phyloP scores from a whole-genome alignment of 2,797 vertebrate genomes.

The Syndactyla subalaris region DNA sequence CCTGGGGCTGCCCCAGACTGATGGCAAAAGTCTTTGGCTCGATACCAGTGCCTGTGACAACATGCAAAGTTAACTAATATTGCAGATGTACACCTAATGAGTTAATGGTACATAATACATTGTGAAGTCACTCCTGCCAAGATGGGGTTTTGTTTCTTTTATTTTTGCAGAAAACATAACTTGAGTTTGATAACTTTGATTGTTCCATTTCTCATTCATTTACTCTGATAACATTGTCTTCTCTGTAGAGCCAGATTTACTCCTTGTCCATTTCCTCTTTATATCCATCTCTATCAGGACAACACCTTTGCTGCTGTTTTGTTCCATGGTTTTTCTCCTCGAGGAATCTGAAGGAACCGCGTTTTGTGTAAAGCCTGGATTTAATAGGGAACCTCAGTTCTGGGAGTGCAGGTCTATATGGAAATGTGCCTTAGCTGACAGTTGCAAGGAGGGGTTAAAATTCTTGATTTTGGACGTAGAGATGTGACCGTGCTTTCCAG shows the following conservation, averaged over 20 bases:
- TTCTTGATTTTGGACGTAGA: not conserved
- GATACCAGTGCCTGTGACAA: not conserved
- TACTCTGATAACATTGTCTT: not conserved
- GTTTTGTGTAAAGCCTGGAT: not conserved
- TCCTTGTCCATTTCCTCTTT: not conserved
- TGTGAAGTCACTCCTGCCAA: not conserved
- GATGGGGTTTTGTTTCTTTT: not conserved
- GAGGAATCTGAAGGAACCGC: not conserved
- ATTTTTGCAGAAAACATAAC: not conserved
- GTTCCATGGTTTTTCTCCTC: not conserved
- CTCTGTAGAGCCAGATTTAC: not conserved
- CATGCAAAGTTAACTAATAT: not conserved
- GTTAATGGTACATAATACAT: not conserved
- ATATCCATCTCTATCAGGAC: not conserved
- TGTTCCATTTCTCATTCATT: not conserved
- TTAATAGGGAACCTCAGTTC: not conserved
- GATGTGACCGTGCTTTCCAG: not conserved
- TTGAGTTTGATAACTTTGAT: not conserved
- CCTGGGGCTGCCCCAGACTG: not conserved
- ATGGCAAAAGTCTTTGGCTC: not conserved
- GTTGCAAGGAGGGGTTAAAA: not conserved
- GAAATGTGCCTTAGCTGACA: not conserved
- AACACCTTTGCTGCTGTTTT: not conserved
- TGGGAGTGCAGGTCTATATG: not conserved
- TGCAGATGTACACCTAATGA: not conserved